phyloP scores from a whole-genome alignment of 2,888 invertebrate species.

The Lingula anatina region DNA sequence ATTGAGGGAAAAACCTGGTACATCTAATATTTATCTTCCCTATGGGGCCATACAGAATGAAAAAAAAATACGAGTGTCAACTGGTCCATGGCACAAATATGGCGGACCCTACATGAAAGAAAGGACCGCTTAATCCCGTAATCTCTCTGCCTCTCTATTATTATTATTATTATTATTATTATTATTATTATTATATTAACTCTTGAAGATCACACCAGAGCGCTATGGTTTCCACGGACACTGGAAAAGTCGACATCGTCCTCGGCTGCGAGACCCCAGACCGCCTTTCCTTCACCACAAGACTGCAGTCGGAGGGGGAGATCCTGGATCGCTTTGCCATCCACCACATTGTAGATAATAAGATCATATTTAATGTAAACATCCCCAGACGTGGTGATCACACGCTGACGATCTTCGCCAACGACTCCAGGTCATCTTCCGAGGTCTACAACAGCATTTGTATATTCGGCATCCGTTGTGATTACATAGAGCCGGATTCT shows the following conservation, averaged over 20 bases:
- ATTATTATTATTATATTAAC: too few species aligned
- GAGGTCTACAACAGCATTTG: conserved; percentile 47
- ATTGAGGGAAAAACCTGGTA: too few species aligned
- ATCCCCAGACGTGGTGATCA: conserved; percentile 51
- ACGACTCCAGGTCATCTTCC: conserved; percentile 42
- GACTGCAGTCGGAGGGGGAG: conserved; percentile 18
- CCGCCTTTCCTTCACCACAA: conserved; percentile 32
- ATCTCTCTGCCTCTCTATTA: too few species aligned
- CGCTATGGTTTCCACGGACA: conserved; percentile 33
- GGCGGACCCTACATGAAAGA: too few species aligned
- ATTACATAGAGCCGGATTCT: conserved; percentile 24
- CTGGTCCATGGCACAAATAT: too few species aligned
- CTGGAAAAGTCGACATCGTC: conserved; percentile 43
- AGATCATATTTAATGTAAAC: conserved; percentile 47
- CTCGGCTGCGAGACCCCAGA: conserved; percentile 34
- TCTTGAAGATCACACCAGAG: too few species aligned
- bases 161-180: too few species aligned
- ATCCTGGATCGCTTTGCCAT: conserved; percentile 34
- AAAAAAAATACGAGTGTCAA: too few species aligned
- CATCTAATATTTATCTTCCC: too few species aligned
- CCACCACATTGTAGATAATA: conserved; percentile 34
- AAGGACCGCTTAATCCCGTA: too few species aligned
- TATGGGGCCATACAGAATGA: too few species aligned
- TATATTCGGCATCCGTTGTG: conserved; percentile 40
- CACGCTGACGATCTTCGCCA: conserved; percentile 51